Evolutionary conservation across 2,797 vertebrate genomes (phyloP).

Genomic region (Acrocephalus scirpaceus): DNA sequence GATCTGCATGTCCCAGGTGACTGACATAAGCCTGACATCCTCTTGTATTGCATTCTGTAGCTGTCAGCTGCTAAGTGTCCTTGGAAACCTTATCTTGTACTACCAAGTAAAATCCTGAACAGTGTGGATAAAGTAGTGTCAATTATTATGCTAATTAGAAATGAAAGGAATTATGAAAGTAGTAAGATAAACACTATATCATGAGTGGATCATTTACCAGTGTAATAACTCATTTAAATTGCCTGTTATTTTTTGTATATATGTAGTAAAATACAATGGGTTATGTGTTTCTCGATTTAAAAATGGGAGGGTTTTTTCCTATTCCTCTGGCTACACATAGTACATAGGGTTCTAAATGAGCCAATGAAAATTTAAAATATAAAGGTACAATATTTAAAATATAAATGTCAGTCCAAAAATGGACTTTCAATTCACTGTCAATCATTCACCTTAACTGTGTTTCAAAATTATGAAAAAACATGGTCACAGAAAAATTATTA

Average conservation of each 20-base stretch:
- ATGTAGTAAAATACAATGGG: not conserved
- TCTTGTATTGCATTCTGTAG: not conserved
- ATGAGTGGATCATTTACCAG: not conserved
- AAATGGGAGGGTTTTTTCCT: accelerated
- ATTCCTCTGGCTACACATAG: not conserved
- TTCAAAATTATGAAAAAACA: not conserved
- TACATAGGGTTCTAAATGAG: not conserved
- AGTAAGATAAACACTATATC: not conserved
- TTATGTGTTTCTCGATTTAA: not conserved
- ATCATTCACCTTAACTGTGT: not conserved
- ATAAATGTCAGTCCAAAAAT: not conserved
- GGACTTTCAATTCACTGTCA: not conserved
- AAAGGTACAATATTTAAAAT: not conserved
- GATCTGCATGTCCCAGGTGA: not conserved
- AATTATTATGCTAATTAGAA: not conserved
- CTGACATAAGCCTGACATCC: not conserved
- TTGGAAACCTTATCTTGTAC: not conserved
- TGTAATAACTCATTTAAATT: not conserved
- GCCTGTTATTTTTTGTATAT: not conserved
- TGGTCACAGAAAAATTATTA: not conserved
- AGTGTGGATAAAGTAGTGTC: not conserved
- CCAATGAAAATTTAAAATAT: not conserved
- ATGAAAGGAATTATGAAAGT: not conserved
- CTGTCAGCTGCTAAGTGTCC: not conserved
- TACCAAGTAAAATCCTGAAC: not conserved